Base-by-base conservation (phyloP, 2,888 invertebrate species). In the Alentia gelatinosa region DNA sequence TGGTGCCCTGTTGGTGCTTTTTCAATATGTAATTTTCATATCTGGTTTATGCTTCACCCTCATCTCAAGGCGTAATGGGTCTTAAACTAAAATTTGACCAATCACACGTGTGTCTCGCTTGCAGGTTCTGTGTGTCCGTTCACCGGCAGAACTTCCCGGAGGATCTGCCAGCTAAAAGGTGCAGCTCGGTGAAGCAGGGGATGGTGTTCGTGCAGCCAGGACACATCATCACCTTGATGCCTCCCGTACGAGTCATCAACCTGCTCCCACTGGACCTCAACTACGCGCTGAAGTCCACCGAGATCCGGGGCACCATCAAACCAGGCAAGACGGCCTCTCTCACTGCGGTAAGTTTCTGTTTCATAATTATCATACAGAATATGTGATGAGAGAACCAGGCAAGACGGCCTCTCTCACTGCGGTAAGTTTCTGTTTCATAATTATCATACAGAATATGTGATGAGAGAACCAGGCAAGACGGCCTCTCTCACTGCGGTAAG, bases 231-330 rank as follows among this genome's bases (percentile, higher is more conserved):
- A 97, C 97, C 1, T 96, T 99, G 83, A 96, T 98, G 93, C 98
- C 99, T 39, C 98, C 98, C 0, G 97, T 99, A 30, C 96, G 98
- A 26, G 95, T 99, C 3, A 97, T 97, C 93, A 99, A 99, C 97
- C 97, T 99, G 92, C 97, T 99, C 89, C 99, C 99, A 0, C 95
- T 96, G 83, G 97, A 97, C 92, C 93, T 97, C 90, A 89, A 12
- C 68, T 96, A 96, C 92, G 95, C 95, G 92, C 93, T 96, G 56
- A 94, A 94, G 92, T 93, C 93, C 15, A 94, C 94, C 5, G 94
- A 96, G 4, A 94, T 95, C 74, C 91, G 91, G 0, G 95, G 95
- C 19, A 95, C 95, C 56, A 95, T 97, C 56, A 96, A 95, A 90
- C 95, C 97, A n/a, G 97, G 97, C 35, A 96, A 96, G 93, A 95